Percentiles rank a stretch among this genome's conserved stretches.
Evolutionary conservation across 2,113 vertebrate genomes (phyloP).

Genomic region (Pachycephala philippinensis): DNA sequence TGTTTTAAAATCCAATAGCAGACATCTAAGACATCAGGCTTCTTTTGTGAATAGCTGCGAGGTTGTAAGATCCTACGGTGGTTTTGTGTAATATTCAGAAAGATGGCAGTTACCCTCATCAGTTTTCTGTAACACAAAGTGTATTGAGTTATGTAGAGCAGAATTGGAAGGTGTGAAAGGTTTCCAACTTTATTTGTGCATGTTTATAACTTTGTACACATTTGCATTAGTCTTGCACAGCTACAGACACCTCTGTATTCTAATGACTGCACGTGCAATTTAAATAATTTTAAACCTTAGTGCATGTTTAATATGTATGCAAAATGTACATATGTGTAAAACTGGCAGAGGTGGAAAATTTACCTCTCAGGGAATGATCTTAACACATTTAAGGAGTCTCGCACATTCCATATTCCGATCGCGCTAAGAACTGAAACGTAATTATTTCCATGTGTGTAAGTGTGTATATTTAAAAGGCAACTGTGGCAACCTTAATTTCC

Average conservation of each 20-base stretch:
- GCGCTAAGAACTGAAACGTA: background rate
- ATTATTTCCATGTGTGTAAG: background rate
- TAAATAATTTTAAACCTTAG: slow-evolving; percentile 39
- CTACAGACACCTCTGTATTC: slow-evolving; percentile 57
- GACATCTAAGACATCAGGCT: background rate
- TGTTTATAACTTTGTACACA: slow-evolving; percentile 37
- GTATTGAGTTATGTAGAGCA: background rate
- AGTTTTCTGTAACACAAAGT: background rate
- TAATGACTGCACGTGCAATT: slow-evolving; percentile 50
- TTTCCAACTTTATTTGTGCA: slow-evolving; percentile 37
- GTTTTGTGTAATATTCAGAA: background rate
- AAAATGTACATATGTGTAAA: slow-evolving; percentile 57
- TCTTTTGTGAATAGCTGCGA: background rate
- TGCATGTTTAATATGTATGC: slow-evolving; percentile 63
- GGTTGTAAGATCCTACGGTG: background rate
- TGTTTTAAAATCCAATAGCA: background rate
- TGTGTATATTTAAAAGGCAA: background rate
- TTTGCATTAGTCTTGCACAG: slow-evolving; percentile 59
- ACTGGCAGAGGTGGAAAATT: slow-evolving; percentile 56
- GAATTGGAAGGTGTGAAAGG: slow-evolving; percentile 1
- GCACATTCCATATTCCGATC: background rate
- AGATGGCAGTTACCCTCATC: background rate
- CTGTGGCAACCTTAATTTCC: background rate
- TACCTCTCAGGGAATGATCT: slow-evolving; percentile 49
- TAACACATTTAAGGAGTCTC: slow-evolving; percentile 32